Base-by-base conservation (phyloP, 1,140 invertebrate species). In the Scaptomyza hsui region DNA sequence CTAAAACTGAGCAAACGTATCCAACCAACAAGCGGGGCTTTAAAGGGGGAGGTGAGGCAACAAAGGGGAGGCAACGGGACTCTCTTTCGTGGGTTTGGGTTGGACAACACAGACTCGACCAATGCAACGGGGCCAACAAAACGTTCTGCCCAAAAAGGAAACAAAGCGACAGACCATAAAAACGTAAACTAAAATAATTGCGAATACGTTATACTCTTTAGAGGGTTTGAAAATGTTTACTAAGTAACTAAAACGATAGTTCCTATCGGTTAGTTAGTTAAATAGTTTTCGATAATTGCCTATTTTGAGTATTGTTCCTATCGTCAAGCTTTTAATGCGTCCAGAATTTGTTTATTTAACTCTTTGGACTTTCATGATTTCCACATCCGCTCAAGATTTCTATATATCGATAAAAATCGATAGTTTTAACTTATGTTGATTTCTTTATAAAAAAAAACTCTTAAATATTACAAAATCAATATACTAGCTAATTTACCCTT, bases 141-240 rank as follows among this genome's bases (percentile, higher is more conserved):
- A 80, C 77, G 81, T 77, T 85, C 73, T 80, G 69, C 49, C 61
- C 57, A 72, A 85, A 85, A 86, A 71, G 53, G 57, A 77, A 77
- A 71, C 55, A 51, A 59, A 49, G 29, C 24, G 44, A 47, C 75
- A 57, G 60, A 15, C 49, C 39, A 21, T 56, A 59, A 15, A 10
- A 13, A 24, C 12, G 1, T 9, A 9, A 29, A 32, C 1, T 13
- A 19, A 12, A 13, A 32, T 9, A 32, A 51, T n/a, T 2, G 13
- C 35, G 24, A 13, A 60, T 37, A 19, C 29, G 7, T 3, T 1
- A 41, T 41, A 7, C 49, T 19, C 70, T 63, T 42, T 37, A 18
- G 12, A 3, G 24, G 24, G 24, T 24, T 5, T 24, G 6, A 24
- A 24, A 24, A 6, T n/a, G n/a, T n/a, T n/a, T n/a, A n/a, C n/a